Conservation (phyloP, 2,113 vertebrate genomes). For the Casuarius casuarius region DNA sequence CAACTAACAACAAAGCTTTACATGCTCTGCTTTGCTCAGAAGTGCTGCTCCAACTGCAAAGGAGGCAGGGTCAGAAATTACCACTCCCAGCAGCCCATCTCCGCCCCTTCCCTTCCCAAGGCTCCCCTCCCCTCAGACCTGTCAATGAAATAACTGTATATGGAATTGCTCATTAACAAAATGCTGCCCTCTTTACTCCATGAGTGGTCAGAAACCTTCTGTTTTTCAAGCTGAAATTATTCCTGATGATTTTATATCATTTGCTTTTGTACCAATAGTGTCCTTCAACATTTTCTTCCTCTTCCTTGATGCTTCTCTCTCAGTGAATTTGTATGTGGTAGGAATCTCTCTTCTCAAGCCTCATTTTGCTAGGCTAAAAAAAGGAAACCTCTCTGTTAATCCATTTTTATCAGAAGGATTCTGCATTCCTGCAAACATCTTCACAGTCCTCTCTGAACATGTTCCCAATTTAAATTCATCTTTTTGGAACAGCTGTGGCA, state of each 20-base stretch:
- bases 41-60: not conserved
- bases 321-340: not conserved
- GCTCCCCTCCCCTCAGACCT: not conserved
- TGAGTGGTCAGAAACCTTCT: not conserved
- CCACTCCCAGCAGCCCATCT: not conserved
- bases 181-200: not conserved
- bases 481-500: not conserved
- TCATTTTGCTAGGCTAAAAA: not conserved
- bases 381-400: not conserved
- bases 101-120: fast-evolving
- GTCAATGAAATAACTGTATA: not conserved
- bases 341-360: not conserved
- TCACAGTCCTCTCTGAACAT: not conserved
- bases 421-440: not conserved
- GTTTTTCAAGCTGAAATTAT: not conserved
- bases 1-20: not conserved
- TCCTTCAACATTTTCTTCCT: not conserved
- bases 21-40: not conserved
- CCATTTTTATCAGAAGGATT: not conserved
- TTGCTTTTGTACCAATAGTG: not conserved
- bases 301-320: not conserved
- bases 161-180: not conserved
- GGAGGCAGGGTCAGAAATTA: not conserved
- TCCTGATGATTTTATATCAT: not conserved
- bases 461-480: not conserved